Evolutionary conservation across 2,113 vertebrate species (phyloP).

Genomic region (Siniperca knerii): DNA sequence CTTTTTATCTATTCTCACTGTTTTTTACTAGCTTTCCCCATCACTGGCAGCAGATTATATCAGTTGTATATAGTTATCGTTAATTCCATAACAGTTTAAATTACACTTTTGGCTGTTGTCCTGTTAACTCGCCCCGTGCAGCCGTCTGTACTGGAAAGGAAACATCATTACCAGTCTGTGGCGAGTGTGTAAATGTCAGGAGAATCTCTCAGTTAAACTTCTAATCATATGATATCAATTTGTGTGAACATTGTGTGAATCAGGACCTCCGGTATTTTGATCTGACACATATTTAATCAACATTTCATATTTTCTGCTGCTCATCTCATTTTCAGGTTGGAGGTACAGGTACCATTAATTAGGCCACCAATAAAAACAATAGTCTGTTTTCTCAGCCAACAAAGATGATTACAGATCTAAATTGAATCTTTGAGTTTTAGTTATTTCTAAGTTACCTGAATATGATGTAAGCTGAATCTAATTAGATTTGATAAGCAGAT

Average conservation of each 20-base stretch:
- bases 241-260: conserved; percentile 3
- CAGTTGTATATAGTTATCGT: not conserved
- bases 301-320: conserved; percentile 7
- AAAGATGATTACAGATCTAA: conserved; percentile 39
- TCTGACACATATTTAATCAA: conserved; percentile 28
- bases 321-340: conserved; percentile 21
- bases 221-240: not conserved
- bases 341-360: conserved; percentile 20
- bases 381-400: conserved; percentile 9
- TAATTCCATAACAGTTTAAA: not conserved
- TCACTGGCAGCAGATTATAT: not conserved
- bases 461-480: conserved; percentile 17
- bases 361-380: conserved; percentile 34
- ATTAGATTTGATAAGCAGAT: conserved; percentile 28
- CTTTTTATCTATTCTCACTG: not conserved
- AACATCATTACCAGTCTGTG: no score
- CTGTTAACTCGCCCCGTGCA: not conserved
- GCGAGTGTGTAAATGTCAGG: not conserved
- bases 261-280: conserved; percentile 5
- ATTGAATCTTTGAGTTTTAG: conserved; percentile 24
- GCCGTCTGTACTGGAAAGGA: not conserved
- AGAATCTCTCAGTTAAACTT: not conserved
- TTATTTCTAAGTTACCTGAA: conserved; percentile 25
- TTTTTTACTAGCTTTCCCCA: not conserved
- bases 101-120: no score